Conservation (phyloP, 2,113 vertebrate genomes). For the Cyanoderma ruficeps region DNA sequence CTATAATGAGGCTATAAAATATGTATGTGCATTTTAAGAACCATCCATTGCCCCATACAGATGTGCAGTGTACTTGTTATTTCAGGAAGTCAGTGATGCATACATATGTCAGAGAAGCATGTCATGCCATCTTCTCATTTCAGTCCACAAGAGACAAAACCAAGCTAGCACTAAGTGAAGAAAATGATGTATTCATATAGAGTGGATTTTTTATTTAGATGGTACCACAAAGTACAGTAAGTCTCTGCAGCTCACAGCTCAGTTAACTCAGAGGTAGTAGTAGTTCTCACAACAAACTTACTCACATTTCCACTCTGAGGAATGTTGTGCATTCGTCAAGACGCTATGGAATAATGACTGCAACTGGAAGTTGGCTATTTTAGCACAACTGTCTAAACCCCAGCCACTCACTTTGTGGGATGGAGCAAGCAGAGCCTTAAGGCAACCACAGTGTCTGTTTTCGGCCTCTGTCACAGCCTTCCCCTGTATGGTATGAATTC, state of each 20-base stretch:
- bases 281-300: not conserved
- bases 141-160: slow-evolving; percentile 24
- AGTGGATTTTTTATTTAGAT: not conserved
- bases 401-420: not conserved
- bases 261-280: not conserved
- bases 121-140: slow-evolving; percentile 45
- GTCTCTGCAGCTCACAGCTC: not conserved
- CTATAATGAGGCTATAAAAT: slow-evolving; percentile 52
- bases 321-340: not conserved
- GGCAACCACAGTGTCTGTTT: not conserved
- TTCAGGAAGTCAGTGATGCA: slow-evolving; percentile 48
- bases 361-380: not conserved
- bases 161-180: not conserved
- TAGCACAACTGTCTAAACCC: not conserved
- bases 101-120: slow-evolving; percentile 21
- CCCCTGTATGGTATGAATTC: fast-evolving
- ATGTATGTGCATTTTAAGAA: slow-evolving; percentile 53
- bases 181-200: not conserved
- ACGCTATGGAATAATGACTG: not conserved
- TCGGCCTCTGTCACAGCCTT: not conserved
- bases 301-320: not conserved
- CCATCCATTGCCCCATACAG: not conserved
- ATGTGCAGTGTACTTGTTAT: not conserved
- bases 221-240: not conserved
- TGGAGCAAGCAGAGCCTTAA: not conserved